These are phyloP conservation scores for Leptosomus discolor DNA, from an alignment of 2,113 vertebrate genomes.

Conservation along the genomic window DNA sequence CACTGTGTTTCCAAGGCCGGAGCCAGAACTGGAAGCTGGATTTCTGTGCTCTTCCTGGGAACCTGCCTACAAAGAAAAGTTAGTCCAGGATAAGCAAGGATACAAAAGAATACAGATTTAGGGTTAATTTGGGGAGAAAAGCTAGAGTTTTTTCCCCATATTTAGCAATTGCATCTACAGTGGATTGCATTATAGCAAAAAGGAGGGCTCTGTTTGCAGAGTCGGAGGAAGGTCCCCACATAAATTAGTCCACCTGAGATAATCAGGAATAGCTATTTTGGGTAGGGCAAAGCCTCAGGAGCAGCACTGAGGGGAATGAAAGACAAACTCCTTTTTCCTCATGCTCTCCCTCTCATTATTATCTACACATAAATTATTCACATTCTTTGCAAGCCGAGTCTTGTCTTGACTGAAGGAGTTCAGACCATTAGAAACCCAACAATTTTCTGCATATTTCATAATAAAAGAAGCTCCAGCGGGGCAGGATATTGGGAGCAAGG, in stretches of 20 bases:
- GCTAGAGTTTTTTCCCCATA: rapidly evolving
- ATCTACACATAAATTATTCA: neutral
- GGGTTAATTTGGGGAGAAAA: neutral
- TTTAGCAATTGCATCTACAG: neutral
- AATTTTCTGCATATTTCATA: neutral
- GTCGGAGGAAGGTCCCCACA: rapidly evolving
- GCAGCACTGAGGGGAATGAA: neutral
- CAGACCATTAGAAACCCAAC: neutral
- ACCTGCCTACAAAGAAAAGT: neutral
- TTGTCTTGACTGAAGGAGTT: neutral
- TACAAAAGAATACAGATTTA: neutral
- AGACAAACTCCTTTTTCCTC: neutral
- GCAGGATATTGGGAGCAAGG: neutral
- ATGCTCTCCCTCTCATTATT: neutral
- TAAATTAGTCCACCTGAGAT: neutral
- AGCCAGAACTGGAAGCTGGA: neutral
- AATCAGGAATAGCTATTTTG: neutral
- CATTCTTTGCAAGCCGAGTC: constrained; percentile 12
- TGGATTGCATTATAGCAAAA: neutral
- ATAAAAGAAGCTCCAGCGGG: neutral
- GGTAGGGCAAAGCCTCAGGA: neutral
- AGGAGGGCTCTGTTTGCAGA: neutral
- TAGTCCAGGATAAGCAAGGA: neutral
- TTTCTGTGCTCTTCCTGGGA: neutral
- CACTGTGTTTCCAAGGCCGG: neutral